Evolutionary conservation across 2,113 vertebrate species (phyloP), one percentile per base, ranked within the genome.

Genomic region (Entomyzon cyanotis): DNA sequence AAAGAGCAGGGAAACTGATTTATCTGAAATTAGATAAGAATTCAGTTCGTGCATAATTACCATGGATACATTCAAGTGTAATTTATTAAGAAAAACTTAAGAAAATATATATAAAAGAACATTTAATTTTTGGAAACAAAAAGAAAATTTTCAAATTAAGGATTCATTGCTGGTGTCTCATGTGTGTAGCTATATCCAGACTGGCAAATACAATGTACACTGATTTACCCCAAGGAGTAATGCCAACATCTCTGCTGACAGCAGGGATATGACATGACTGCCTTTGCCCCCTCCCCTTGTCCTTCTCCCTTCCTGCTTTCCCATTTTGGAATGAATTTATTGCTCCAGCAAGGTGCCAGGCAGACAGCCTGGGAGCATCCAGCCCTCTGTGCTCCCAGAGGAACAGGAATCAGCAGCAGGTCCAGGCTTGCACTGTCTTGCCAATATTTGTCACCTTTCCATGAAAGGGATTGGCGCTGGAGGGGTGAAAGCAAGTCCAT

Each of bases 151-250:
- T 55, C 12, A 31, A 50, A n/a, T 50, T 33, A 47, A n/a, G 3
- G 13, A 56, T 68, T 52, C 20, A 10, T 28, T 55, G 11, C 10
- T 44, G 3, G 7, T 27, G 4, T 52, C 19, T 52, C 23, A 22
- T 0, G 0, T 44, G 2, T 9, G 14, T 49, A 53, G 44, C 17
- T 41, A 2, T 25, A 11, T 23, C 35, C 14, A 33, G 21, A 30
- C 25, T 39, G 35, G 28, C 47, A 47, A 67, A 59, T 46, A 28
- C n/a, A 39, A 31, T 0, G 1, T 15, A 8, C 11, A 41, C 1
- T 50, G 13, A 8, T 77, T 70, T 82, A 49, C 24, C 44, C 23
- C 15, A 49, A 33, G 60, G 4, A 62, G 22, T 28, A 82, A 60
- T 31, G 24, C 46, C 39, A 82, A 5, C 50, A 33, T 18, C 47